Percentiles rank a stretch among this genome's conserved stretches.
Evolutionary conservation across 2,888 invertebrate genomes (phyloP).

Genomic region (Spodoptera littoralis): DNA sequence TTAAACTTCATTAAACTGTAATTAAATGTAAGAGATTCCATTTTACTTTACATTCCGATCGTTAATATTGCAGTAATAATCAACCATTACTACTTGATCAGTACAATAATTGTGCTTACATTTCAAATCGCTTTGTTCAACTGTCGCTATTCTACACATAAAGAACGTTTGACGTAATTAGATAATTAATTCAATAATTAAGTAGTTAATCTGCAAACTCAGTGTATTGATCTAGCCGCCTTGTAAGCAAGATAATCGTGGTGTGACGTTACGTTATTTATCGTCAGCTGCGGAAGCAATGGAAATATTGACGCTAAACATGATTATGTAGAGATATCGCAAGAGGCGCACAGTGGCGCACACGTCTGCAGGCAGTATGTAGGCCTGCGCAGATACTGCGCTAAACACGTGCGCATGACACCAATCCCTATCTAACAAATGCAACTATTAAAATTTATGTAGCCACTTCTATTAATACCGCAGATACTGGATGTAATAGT

Average conservation of each 20-base stretch:
- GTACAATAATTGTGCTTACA: slow-evolving; percentile 15
- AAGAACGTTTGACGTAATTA: slow-evolving; percentile 43
- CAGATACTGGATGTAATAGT: slow-evolving; percentile 68
- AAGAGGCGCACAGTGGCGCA: slow-evolving; percentile 16
- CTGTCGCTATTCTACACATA: slow-evolving; percentile 15
- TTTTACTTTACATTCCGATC: too few relatives aligned
- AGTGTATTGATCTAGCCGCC: slow-evolving; percentile 45
- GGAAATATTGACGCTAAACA: slow-evolving; percentile 46
- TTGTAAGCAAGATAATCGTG: slow-evolving; percentile 42
- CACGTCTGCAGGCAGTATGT: slow-evolving; percentile 27
- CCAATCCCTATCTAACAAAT: slow-evolving; percentile 73
- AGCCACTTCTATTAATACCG: slow-evolving; percentile 75
- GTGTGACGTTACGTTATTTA: slow-evolving; percentile 37
- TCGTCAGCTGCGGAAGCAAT: slow-evolving; percentile 44
- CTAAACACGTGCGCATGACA: slow-evolving; percentile 70
- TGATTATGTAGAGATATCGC: slow-evolving; percentile 26
- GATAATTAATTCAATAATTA: slow-evolving; percentile 42
- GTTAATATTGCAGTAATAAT: too few relatives aligned
- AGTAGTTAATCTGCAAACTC: slow-evolving; percentile 39
- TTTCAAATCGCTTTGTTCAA: slow-evolving; percentile 20
- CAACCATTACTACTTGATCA: too few relatives aligned
- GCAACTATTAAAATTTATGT: slow-evolving; percentile 73
- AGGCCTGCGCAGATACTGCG: slow-evolving; percentile 46
- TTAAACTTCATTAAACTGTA: too few relatives aligned
- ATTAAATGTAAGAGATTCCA: too few relatives aligned